Evolutionary conservation across 2,113 vertebrate genomes (phyloP), one percentile per base, ranked within the genome.

Genomic region (Regulus satrapa): DNA sequence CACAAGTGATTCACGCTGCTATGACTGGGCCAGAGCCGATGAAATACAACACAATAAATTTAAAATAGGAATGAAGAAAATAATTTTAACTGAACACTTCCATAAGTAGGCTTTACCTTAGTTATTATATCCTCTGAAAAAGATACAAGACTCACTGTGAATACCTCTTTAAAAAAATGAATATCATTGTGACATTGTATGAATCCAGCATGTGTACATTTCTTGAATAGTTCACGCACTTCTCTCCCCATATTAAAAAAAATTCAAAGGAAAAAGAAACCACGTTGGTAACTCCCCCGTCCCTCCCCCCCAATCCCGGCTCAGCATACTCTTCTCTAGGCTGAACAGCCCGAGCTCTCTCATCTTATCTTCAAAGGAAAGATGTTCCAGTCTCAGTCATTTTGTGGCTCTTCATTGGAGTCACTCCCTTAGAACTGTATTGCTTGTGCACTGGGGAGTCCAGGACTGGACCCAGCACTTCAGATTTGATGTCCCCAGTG

Each of bases 251-350:
- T 32, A 6, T 23, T 34, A 38, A 91, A 75, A 95, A 87, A 80
- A 71, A 25, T 4, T 4, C 20, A 24, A 21, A 59, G 48, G 6
- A 48, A 38, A 66, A 86, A 56, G 11, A 38, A 10, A 10, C 7
- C 8, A 5, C 4, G 5, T 26, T 46, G 12, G 21, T 13, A 77
- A 56, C 9, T 83, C 3, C 2, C 4, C 3, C 4, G n/a, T n/a
- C n/a, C n/a, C n/a, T n/a, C n/a, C n/a, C n/a, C n/a, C n/a, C n/a
- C n/a, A n/a, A n/a, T n/a, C n/a, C n/a, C n/a, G n/a, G n/a, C 2
- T 34, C 23, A 71, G 20, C 24, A 41, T 52, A 48, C 34, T 41
- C 25, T 75, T 41, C 43, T 49, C 24, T 11, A 43, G 17, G 32
- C 19, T 75, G 51, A 89, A 55, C 26, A 69, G 14, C 3, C 1